Base-by-base conservation (phyloP, 2,113 vertebrate genomes). In the Microtus ochrogaster region DNA sequence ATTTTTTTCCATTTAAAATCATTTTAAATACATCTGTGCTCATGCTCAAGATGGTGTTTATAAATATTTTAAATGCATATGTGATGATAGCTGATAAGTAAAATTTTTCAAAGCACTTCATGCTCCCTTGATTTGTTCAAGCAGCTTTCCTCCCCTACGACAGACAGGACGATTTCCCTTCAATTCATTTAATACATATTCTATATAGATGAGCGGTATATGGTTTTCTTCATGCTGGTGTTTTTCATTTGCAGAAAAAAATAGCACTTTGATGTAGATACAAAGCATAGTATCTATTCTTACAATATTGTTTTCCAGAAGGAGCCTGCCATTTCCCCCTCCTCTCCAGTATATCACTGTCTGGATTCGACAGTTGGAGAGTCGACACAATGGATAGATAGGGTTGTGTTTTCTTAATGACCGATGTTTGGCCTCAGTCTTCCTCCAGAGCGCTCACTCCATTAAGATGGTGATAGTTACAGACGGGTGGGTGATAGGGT, bases 351-450 rank as follows among this genome's bases (percentile, higher is more conserved):
- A 3, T 89, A 63, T 47, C 63, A 44, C 61, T 66, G 12, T 89
- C 49, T 13, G 83, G 63, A 44, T 81, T 88, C 13, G 39, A 77
- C 76, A 85, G n/a, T 72, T 74, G 58, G 24, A 84, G 58, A 44
- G 16, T n/a, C 14, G 3, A 33, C 68, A 33, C 79, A 81, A 58
- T 68, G 81, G n/a, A 63, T n/a, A 41, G 81, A 44, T 33, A 44
- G 41, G 65, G 82, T 84, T 84, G n/a, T 85, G 39, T 30, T 90
- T 89, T 94, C 39, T 91, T 91, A n/a, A 73, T 92, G 33, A 52
- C 26, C 76, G 21, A 81, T 10, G 39, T 85, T 58, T 84, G 30
- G 7, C 63, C 26, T 79, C 41, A 16, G 16, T 44, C 39, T 93
- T 95, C 44, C 24, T 78, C 36, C 86, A 81, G 14, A 44, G 16